Base-by-base conservation (phyloP, 2,797 vertebrate genomes). In the Tokudaia muenninki region DNA sequence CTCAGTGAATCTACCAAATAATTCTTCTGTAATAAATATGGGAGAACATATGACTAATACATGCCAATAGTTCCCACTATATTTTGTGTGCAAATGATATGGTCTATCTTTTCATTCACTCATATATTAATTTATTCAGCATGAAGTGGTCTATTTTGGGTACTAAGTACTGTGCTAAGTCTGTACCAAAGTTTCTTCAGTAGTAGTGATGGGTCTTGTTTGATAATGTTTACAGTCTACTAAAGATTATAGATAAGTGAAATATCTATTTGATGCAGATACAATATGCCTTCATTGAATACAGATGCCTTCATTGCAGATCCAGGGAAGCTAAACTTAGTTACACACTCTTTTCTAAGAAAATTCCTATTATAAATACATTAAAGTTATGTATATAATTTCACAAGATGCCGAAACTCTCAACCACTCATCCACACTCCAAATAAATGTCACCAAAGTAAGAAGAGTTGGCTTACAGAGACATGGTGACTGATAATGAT, bases 281-380 rank as follows among this genome's bases (percentile, higher is more conserved):
- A 37, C 57, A 94, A 70, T 88, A 75, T 24, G 83, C 19, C 41
- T 41, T 41, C 41, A 41, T 41, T 41, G 41, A 41, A 41, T 41
- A 41, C 41, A 41, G 41, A 41, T 41, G 41, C 41, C 12, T 14
- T 65, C 61, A 90, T 52, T 92, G 10, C 37, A 92, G 59, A 92
- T 78, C 83, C 24, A 94, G 13, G 7, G 9, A 97, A 87, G 82
- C 63, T 93, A 55, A 94, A 87, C 87, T 77, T 93, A 90, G 72
- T 90, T 90, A 84, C 5, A 94, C 82, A 91, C 55, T 82, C n/a
- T 83, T 21, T 19, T 5, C 72, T 90, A 92, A 94, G 65, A 95
- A 92, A 97, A 79, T 77, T 16, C 17, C 44, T 70, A 47, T 81
- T 93, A 50, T 86, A 90, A 94, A 78, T 96, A 94, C 10, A 81